phyloP scores from a whole-genome alignment of 2,113 vertebrate genomes.

The Epinephelus moara region DNA sequence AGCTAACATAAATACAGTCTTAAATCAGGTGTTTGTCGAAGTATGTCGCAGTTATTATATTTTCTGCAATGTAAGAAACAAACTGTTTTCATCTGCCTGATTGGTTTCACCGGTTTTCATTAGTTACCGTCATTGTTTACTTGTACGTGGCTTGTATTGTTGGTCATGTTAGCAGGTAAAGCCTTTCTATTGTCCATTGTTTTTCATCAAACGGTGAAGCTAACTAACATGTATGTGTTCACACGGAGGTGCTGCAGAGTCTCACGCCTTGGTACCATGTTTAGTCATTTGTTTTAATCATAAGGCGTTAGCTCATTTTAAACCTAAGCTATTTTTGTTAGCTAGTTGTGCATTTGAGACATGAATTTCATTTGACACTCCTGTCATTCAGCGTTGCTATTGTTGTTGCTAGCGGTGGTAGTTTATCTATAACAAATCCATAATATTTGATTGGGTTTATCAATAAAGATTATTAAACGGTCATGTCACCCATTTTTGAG shows the following conservation, averaged over 20 bases:
- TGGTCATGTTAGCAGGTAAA: slow-evolving; percentile 45
- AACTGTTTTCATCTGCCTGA: rapidly evolving
- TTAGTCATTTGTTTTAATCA: not conserved
- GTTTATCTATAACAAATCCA: not conserved
- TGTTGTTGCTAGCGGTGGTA: not conserved
- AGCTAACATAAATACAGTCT: slow-evolving; percentile 34
- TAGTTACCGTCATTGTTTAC: not conserved
- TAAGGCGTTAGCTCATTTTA: not conserved
- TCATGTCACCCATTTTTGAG: no score
- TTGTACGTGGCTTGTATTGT: slow-evolving; percentile 16
- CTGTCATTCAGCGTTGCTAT: not conserved
- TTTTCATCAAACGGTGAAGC: slow-evolving; percentile 6
- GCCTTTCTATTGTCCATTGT: slow-evolving; percentile 66
- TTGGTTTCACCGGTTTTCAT: not conserved
- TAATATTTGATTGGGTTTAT: not conserved
- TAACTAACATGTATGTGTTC: not conserved
- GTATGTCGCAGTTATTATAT: not conserved
- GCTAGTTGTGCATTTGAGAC: not conserved
- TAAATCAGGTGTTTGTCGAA: not conserved
- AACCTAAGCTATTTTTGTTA: not conserved
- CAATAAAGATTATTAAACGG: not conserved
- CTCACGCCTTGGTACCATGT: not conserved
- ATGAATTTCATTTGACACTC: not conserved
- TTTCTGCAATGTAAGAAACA: not conserved
- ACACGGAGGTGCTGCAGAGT: not conserved